Evolutionary conservation across 64 coral and sea anemone genomes (phyloP), one percentile per base, ranked within the genome.

Genomic region (Dendrophyllia cribrosa): DNA sequence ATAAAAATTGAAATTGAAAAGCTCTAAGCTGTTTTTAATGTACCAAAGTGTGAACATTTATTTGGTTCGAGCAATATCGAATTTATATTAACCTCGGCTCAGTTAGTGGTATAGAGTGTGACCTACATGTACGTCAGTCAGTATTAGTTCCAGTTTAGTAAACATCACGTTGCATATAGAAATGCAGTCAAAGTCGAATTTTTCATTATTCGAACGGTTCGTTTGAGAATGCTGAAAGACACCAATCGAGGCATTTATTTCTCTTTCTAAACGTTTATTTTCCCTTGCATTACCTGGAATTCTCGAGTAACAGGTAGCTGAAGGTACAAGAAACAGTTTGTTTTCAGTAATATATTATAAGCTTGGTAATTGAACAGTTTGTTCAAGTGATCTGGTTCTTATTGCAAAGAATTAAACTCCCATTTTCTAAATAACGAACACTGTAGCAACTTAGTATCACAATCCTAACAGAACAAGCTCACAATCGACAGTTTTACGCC

Each of bases 321-420:
- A 69, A 69, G 7, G 3, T 9, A 22, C 5, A n/a, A 24, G 22
- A 69, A 69, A 69, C 22, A 23, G 22, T 69, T 69, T 69, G 66
- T 24, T 69, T 69, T 69, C 22, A n/a, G 22, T 20, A 69, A 69
- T 24, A 21, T 73, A 43, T 47, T 73, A 43, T 47, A 73, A 73
- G 70, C 70, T 46, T 44, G 23, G 43, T 43, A 9, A 73, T 73
- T 73, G 14, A 62, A 64, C 24, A 47, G 26, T 82, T 64, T 65
- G 59, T 82, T 6, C 53, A 53, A 77, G 12, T 56, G 21, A 64
- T 64, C 79, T 82, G 79, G 56, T 82, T 61, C 16, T 60, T 20
- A 65, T 13, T 46, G 59, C 14, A 21, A 44, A 59, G 34, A 65
- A 82, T 0, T 64, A 43, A 47, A 6, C 34, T 56, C 56, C 20